Percentiles rank a stretch among this genome's conserved stretches.
Evolutionary conservation across 2,113 vertebrate genomes (phyloP).

Genomic region (Brevimyrus niger): DNA sequence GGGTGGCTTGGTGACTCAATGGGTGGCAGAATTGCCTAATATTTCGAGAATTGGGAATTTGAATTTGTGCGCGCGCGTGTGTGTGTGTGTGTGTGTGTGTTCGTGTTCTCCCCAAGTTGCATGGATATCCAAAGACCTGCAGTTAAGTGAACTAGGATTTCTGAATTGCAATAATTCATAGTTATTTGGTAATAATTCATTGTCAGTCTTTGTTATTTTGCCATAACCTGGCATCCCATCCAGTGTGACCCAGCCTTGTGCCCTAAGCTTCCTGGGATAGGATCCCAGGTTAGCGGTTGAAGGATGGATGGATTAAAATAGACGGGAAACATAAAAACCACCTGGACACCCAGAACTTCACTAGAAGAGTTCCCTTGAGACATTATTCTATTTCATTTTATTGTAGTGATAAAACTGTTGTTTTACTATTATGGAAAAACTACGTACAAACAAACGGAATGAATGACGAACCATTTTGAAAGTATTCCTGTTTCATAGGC

Average conservation of each 20-base stretch:
- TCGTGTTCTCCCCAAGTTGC: background rate
- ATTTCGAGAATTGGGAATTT: background rate
- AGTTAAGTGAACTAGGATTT: background rate
- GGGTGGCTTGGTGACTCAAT: background rate
- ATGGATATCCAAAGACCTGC: background rate
- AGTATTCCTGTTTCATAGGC: background rate
- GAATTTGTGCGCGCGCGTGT: background rate
- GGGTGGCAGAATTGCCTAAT: background rate
- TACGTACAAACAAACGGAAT: background rate
- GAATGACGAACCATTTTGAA: background rate
- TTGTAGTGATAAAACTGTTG: background rate
- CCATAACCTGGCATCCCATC: background rate
- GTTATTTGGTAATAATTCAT: too few species aligned
- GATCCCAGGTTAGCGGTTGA: background rate
- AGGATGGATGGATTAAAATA: background rate
- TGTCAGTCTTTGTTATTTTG: too few species aligned
- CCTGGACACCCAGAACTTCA: background rate
- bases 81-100: background rate
- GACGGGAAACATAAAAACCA: background rate
- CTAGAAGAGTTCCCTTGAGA: background rate
- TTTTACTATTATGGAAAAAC: background rate
- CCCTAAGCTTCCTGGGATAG: background rate
- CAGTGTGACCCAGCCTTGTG: background rate
- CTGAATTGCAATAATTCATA: too few species aligned
- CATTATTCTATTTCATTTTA: constrained; percentile 6